Evolutionary conservation across 2,888 invertebrate species (phyloP), one percentile per base, ranked within the genome.

Genomic region (Drosophila tanythrix): DNA sequence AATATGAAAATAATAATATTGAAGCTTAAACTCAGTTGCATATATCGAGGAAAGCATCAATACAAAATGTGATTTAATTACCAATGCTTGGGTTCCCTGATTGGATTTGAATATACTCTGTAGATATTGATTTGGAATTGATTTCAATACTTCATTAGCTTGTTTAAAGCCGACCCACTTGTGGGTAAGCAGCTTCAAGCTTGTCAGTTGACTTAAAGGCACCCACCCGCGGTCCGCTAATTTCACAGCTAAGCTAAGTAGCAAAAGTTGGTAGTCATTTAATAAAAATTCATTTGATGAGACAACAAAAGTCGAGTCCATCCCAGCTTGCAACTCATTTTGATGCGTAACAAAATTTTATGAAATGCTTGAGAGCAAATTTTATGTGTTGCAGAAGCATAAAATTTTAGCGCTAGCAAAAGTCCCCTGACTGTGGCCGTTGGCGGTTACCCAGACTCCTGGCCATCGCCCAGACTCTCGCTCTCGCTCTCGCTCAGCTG

Each of bases 321-420:
- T 68, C 25, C 50, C 61, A 58, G 62, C 70, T 53, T 65, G 69
- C 76, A 76, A 66, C 68, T 70, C 70, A 68, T 81, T 74, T 79
- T 83, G 86, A 86, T 75, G 88, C 67, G 79, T 65, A 79, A 87
- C 89, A 87, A 88, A 87, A 89, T 88, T 88, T 88, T 89, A 89
- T 90, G 82, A 82, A 82, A 78, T 81, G 73, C 84, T 79, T 81
- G 73, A 88, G 84, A 82, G 81, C 74, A 88, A 85, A 90, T 90
- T 90, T 91, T 87, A 90, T 90, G 87, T 82, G 79, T 79, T 81
- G 59, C 65, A 80, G 63, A 63, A 77, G 79, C 76, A 88, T 90
- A 82, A 90, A 91, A 90, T 91, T 91, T 90, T 82, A 91, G 83
- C 81, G 78, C 79, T 78, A 88, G 85, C 84, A 74, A 82, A 87